phyloP scores from a whole-genome alignment of 1,140 invertebrate species.

The Macrocentrus cingulum region DNA sequence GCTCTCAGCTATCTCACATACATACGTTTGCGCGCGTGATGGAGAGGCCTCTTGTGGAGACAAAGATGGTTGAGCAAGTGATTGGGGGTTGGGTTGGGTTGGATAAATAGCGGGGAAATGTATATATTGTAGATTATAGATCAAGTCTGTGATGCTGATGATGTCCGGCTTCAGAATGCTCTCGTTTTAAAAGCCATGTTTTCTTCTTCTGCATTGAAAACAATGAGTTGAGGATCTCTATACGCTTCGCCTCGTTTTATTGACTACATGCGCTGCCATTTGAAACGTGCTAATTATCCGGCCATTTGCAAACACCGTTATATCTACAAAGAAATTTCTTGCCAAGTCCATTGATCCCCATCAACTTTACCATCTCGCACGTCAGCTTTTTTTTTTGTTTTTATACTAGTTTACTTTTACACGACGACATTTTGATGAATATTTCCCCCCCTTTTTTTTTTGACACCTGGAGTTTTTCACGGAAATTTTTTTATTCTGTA shows the following conservation, averaged over 20 bases:
- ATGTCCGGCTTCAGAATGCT: neutral
- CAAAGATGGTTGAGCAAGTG: neutral
- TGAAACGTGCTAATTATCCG: conserved; percentile 21
- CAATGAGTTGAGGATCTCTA: conserved; percentile 15
- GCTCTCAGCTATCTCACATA: conserved; percentile 29
- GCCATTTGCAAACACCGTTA: conserved; percentile 19
- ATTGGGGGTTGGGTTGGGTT: too few species aligned
- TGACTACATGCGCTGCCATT: conserved; percentile 22
- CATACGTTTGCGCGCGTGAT: neutral
- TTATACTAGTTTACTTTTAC: too few species aligned
- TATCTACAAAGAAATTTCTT: conserved; percentile 3
- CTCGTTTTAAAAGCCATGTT: conserved; percentile 14
- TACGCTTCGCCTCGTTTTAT: conserved; percentile 23
- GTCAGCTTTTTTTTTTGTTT: too few species aligned
- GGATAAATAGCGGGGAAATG: too few species aligned
- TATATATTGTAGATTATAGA: too few species aligned
- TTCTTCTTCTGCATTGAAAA: conserved; percentile 15
- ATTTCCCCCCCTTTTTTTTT: too few species aligned
- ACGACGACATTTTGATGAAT: too few species aligned
- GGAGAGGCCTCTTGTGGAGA: neutral
- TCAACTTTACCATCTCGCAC: too few species aligned
- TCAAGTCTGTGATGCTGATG: too few species aligned
- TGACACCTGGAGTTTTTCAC: too few species aligned
- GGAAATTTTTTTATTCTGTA: too few species aligned
- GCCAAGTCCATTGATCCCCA: neutral